Conservation (phyloP, 2,797 vertebrate genomes). For the Emydoidea blandingii region DNA sequence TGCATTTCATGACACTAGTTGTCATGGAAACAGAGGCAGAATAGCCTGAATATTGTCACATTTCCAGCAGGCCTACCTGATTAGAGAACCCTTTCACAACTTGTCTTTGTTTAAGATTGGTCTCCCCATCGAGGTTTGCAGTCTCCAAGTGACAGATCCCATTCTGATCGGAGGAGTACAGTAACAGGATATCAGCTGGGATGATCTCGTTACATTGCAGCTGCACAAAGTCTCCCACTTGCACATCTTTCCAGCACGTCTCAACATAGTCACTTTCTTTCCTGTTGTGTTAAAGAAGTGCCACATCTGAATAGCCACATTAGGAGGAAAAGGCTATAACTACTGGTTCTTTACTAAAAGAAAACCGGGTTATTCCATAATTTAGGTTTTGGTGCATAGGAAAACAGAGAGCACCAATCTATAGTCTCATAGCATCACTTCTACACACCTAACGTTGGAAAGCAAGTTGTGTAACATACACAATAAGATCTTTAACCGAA, state of each 20-base stretch:
- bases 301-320: not conserved
- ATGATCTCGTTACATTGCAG: slow-evolving; percentile 90
- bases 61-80: slow-evolving; percentile 75
- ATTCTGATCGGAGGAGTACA: slow-evolving; percentile 89
- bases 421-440: not conserved
- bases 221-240: slow-evolving; percentile 93
- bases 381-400: not conserved
- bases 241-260: slow-evolving; percentile 91
- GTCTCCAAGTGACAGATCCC: slow-evolving; percentile 93
- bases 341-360: not conserved
- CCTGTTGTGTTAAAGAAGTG: slow-evolving; percentile 73
- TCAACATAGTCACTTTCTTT: slow-evolving; percentile 82
- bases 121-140: slow-evolving; percentile 94
- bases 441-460: not conserved
- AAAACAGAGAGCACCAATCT: not conserved
- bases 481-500: not conserved
- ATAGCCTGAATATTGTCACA: accelerated
- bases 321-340: not conserved
- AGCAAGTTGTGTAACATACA: not conserved
- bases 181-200: slow-evolving; percentile 93
- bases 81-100: slow-evolving; percentile 83
- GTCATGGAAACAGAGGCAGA: accelerated
- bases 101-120: slow-evolving; percentile 93
- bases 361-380: not conserved
- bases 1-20: not conserved